Evolutionary conservation across 37 sponge, comb jelly and placozoan genomes (phyloP), one percentile per base, ranked within the genome.

Genomic region (Chondrilla cf. caribensis): DNA sequence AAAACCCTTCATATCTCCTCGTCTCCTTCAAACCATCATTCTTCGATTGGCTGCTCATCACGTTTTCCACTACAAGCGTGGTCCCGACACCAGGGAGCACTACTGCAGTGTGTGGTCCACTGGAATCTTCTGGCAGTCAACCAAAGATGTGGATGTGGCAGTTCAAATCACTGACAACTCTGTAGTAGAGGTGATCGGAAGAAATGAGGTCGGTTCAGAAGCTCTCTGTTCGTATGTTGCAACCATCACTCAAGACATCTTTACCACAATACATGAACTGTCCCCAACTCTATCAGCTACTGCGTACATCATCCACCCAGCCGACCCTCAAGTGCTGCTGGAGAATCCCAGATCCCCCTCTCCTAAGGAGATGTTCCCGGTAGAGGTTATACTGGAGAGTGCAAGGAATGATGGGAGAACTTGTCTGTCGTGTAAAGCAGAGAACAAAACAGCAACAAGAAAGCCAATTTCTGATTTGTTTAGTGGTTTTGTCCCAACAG

Each of bases 121-220:
- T 42, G 76, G 76, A n/a, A 73, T 73, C 36, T n/a, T 37, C 38
- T 73, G 76, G 76, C 76, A 6, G 43, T 36, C 38, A 8, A 39
- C 43, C 8, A 39, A 21, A 4, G 64, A 28, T 62, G 41, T 40
- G 2, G 76, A 73, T 73, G 76, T 73, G 25, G 41, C 25, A 24
- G 76, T 73, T 37, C 76, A 73, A 19, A 39, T 73, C 43, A 43
- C n/a, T 40, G 41, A 73, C 76, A 73, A 73, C 76, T 21, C 40
- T 24, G 44, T 73, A 24, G 43, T 42, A 21, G 43, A 73, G 7
- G 76, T 73, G 44, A 39, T 73, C 44, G 76, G 24, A 9, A 39
- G 24, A 73, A 47, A 25, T 73, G 76, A 38, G 6, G 76, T 39
- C n/a, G 15, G 25, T 39, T 19, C 76, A 39, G 25, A n/a, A 62